Base-by-base conservation (phyloP, 1,140 invertebrate genomes). In the Phortica variegata region DNA sequence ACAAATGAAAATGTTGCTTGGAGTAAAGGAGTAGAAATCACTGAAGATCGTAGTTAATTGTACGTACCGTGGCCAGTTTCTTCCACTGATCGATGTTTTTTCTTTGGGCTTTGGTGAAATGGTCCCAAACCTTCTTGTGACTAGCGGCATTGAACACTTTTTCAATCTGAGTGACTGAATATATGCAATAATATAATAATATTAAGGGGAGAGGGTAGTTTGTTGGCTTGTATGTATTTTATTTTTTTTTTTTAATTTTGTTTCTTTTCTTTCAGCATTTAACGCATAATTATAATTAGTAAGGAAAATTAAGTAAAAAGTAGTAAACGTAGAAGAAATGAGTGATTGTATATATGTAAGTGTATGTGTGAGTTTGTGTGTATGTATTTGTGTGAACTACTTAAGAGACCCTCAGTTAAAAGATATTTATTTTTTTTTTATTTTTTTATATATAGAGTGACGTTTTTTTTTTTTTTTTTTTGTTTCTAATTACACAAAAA, bases 21-120 rank as follows among this genome's bases (percentile, higher is more conserved):
- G n/a, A n/a, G 23, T 26, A 26, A 26, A 6, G 23, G 23, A 26
- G 10, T 26, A 26, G 10, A 26, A 26, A 26, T 6, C 23, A 26
- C 23, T 26, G 23, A 26, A 26, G 10, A 6, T 6, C 5, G 23
- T 6, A 26, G 23, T 26, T 26, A 26, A 26, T 68, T 60, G 78
- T 83, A 90, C 89, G 84, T 93, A 97, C 94, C 90, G 88, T 86
- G 44, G 90, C 89, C 81, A 95, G 92, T 83, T 95, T 96, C 81
- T 91, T 93, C 95, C 94, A 97, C 73, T 90, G 87, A 79, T 96
- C 93, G 81, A 97, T 94, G 82, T 96, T 96, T 86, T 96, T 97
- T 80, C 94, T 83, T 81, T 97, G 94, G 56, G 93, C 91, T 85
- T 97, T 97, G 79, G 92, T 95, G 86, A 97, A 97, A 86, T 97